Evolutionary conservation across 2,797 vertebrate species (phyloP).

Genomic region (Selene dorsalis): DNA sequence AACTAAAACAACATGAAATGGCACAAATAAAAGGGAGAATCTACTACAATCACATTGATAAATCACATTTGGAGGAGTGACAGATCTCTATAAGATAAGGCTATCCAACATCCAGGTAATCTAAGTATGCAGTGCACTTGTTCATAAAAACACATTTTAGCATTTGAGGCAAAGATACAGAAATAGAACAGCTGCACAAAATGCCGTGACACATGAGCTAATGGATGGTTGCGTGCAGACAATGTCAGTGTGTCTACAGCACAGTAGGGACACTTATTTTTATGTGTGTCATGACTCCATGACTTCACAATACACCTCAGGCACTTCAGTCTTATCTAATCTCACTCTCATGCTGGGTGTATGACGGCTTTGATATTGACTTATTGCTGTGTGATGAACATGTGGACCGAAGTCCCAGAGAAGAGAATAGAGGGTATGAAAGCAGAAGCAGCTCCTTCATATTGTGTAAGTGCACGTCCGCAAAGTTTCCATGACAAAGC

Average conservation of each 20-base stretch:
- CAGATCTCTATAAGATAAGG: not conserved
- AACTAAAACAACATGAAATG: not conserved
- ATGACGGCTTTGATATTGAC: not conserved
- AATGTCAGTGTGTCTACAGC: not conserved
- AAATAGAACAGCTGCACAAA: slow-evolving; percentile 3
- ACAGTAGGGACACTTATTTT: not conserved
- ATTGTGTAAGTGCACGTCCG: not conserved
- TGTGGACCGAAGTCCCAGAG: not conserved
- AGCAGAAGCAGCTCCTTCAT: not conserved
- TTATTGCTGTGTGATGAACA: not conserved
- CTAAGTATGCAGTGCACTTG: not conserved
- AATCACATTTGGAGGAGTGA: not conserved
- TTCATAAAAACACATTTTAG: not conserved
- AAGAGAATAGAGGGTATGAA: not conserved
- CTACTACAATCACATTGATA: not conserved
- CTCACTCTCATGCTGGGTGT: not conserved
- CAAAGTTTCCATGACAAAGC: not conserved
- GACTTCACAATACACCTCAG: not conserved
- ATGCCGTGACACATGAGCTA: not conserved
- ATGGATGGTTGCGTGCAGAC: not conserved
- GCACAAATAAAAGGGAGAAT: not conserved
- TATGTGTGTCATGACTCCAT: not conserved
- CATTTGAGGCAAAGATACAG: not conserved
- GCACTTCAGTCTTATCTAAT: not conserved
- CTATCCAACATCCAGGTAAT: not conserved